Evolutionary conservation across 2,113 vertebrate genomes (phyloP), one percentile per base, ranked within the genome.

Genomic region (Regulus satrapa): DNA sequence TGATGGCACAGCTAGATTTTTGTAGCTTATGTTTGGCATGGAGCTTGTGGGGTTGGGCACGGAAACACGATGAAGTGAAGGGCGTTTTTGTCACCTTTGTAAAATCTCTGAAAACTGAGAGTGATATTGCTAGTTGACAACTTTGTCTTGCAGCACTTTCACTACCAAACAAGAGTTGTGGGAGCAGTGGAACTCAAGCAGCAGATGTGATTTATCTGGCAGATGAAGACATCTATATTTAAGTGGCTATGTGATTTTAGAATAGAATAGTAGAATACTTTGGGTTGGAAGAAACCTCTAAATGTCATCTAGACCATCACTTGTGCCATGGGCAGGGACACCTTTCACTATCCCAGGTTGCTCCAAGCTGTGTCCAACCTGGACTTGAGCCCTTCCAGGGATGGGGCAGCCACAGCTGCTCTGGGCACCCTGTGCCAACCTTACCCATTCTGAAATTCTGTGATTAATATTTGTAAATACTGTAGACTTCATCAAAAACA

Each of bases 301-400:
- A 82, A 61, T 20, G 18, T 31, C 34, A 48, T 16, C 29, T 34
- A 18, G 29, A 41, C 14, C 20, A 54, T 23, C 31, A 6, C 11
- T 40, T 28, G 18, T 54, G 29, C 13, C 17, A 41, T 46, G 13
- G 29, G 0, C 54, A 32, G 10, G 9, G 12, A 19, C 40, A 69
- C 2, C 2, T 68, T 62, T 20, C 34, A 16, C 12, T 32, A 4
- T 0, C 0, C 14, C 40, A 36, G 40, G 6, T 1, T 55, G 18
- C 6, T 68, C 34, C n/a, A 61, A 61, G 14, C 14, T 46, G 25
- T 0, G 3, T 31, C 17, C 54, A 89, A 6, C 18, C 9, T 36
- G 5, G 9, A 25, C 25, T 68, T 18, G 25, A 0, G 19, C 25
- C 1, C 5, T 48, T 54, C 54, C n/a, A 61, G 40, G 40, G 46